Base-by-base conservation (phyloP, 2,797 vertebrate genomes). In the Smutsia gigantea region DNA sequence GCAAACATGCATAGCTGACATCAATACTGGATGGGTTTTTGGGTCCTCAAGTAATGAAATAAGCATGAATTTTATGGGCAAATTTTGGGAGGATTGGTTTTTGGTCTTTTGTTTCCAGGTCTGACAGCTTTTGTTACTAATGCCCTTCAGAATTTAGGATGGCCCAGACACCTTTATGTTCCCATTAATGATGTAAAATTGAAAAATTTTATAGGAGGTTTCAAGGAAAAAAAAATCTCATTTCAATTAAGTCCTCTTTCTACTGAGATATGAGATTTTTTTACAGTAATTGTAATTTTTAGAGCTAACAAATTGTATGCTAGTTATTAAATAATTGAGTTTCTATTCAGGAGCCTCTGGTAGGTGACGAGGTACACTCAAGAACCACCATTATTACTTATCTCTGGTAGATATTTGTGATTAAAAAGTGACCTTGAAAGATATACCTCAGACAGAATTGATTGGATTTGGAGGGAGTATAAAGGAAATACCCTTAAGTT, bases 111-210 rank as follows among this genome's bases (percentile, higher is more conserved):
- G 83, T 90, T 90, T 53, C 14, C 27, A 37, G 71, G 31, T 77
- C 59, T 81, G 87, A 87, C 55, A 90, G 66, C 10, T 82, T 79
- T n/a, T 68, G 75, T 92, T 85, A 78, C 42, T 71, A 71, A 92
- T 37, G n/a, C 77, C 57, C 42, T 75, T 85, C 51, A 31, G 27
- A 31, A 85, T 94, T 95, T 95, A 55, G 53, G 83, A 87, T 75
- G 21, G 53, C 29, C 27, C 55, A 64, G 49, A 68, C 15, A 85
- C 29, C 29, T 71, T 92, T 90, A 69, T 90, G 31, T 5, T 74
- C 9, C 68, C 27, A 69, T 92, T 93, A 94, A 79, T 78, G 21
- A 74, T 78, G 49, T 4, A 93, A 77, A 97, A 92, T 92, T 92
- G n/a, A 39, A 81, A 93, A 66, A 4, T 53, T 34, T 85, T 93